A percentile compares a stretch with the other conserved stretches of the same genome.
Conservation (phyloP, 1,140 invertebrate species). For the Druon quercuslanigerum region DNA sequence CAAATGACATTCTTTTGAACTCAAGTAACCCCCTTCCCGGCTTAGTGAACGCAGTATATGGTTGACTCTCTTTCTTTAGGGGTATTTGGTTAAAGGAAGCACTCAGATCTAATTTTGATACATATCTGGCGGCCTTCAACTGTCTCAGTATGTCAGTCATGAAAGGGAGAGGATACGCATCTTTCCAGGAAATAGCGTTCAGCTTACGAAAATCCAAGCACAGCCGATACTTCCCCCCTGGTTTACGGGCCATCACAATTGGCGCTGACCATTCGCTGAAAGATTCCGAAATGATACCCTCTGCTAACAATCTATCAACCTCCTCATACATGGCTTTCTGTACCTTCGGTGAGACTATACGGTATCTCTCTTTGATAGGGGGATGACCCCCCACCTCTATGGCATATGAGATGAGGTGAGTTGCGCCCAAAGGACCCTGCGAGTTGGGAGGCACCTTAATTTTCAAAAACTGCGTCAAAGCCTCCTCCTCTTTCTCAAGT, state of each 20-base stretch:
- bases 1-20: too few species aligned
- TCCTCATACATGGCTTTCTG: too few species aligned
- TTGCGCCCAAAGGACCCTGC: too few species aligned
- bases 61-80: constrained; percentile 25
- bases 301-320: too few species aligned
- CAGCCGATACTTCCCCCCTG: not conserved
- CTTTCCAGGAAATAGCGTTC: not conserved
- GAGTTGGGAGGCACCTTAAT: too few species aligned
- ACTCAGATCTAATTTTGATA: constrained; percentile 50
- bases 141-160: not conserved
- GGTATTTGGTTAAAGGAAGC: constrained; percentile 54
- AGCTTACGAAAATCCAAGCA: not conserved
- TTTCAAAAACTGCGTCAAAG: too few species aligned
- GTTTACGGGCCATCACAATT: not conserved
- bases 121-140: constrained; percentile 36
- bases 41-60: constrained; percentile 36
- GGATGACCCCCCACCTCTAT: too few species aligned
- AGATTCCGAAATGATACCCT: too few species aligned
- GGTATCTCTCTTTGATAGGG: too few species aligned
- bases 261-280: not conserved
- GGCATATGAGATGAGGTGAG: too few species aligned
- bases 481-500: too few species aligned
- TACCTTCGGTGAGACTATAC: too few species aligned
- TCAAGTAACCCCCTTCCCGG: constrained; percentile 57
- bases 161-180: not conserved